Evolutionary conservation across 1,140 invertebrate species (phyloP), one percentile per base, ranked within the genome.

Genomic region (Elysia chlorotica): DNA sequence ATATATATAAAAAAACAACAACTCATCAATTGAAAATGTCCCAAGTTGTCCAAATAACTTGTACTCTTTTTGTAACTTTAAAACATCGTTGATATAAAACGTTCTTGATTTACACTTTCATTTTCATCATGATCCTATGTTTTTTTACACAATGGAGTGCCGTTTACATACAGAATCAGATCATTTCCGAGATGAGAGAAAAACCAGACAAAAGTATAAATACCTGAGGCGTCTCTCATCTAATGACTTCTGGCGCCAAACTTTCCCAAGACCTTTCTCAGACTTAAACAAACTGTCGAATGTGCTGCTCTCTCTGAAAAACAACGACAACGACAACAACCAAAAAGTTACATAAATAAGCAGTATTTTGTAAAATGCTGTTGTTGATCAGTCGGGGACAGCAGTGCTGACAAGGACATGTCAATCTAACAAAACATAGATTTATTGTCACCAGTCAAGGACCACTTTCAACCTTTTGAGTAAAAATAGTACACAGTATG

Each of bases 171-270:
- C n/a, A n/a, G n/a, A n/a, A n/a, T n/a, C n/a, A 48, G 41, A 14
- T 48, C 41, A 48, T 48, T 10, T 48, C 10, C n/a, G n/a, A n/a
- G n/a, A n/a, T n/a, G n/a, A n/a, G n/a, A n/a, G n/a, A n/a, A n/a
- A n/a, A n/a, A n/a, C n/a, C n/a, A n/a, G n/a, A n/a, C n/a, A n/a
- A n/a, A n/a, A n/a, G n/a, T n/a, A n/a, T n/a, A 48, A 48, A 48
- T 59, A 68, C 69, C 74, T 63, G 2, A 76, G 57, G 19, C 65
- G 54, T 57, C 74, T 76, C 57, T 76, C 72, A 56, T 76, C 75
- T 33, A 76, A 54, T 0, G 75, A 76, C 53, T 76, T 76, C 53
- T 76, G 74, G n/a, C 37, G 48, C 74, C 74, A 76, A 3, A 66
- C 25, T 36, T 41, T 36, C n/a, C 28, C 25, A 21, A 69, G 69